Conservation (phyloP, 2,113 vertebrate species). For the Pseudorectes ferrugineus region DNA sequence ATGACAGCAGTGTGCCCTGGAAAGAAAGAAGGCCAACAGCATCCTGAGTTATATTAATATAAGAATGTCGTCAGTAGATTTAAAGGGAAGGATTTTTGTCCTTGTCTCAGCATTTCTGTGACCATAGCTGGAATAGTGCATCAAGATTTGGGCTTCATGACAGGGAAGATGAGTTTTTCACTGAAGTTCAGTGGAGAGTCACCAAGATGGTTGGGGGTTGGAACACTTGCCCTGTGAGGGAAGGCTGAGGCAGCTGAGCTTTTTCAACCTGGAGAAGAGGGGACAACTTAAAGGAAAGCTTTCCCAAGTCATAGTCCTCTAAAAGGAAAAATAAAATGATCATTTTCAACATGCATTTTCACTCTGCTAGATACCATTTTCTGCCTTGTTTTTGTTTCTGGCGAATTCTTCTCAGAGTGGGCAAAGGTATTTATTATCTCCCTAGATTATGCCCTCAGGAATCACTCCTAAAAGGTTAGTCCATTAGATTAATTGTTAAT, state of each 20-base stretch:
- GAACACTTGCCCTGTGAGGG: neutral
- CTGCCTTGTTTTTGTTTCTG: neutral
- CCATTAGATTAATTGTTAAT: neutral
- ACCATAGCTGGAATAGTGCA: neutral
- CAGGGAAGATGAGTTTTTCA: neutral
- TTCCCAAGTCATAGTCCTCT: neutral
- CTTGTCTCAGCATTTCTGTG: neutral
- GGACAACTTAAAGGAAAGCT: neutral
- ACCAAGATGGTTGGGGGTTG: neutral
- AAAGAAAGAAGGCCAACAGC: neutral
- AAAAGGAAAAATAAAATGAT: neutral
- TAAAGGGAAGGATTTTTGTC: neutral
- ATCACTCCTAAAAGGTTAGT: neutral
- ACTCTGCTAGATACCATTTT: neutral
- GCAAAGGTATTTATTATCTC: neutral
- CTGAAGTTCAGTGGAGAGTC: neutral
- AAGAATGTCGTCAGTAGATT: neutral
- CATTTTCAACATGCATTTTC: rapidly evolving
- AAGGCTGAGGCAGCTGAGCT: neutral
- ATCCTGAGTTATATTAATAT: neutral
- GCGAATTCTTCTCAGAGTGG: neutral
- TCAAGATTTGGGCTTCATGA: neutral
- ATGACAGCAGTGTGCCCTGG: neutral
- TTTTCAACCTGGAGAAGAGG: neutral
- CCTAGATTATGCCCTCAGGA: neutral